Conservation (phyloP, 2,797 vertebrate species). For the Alectoris magna region DNA sequence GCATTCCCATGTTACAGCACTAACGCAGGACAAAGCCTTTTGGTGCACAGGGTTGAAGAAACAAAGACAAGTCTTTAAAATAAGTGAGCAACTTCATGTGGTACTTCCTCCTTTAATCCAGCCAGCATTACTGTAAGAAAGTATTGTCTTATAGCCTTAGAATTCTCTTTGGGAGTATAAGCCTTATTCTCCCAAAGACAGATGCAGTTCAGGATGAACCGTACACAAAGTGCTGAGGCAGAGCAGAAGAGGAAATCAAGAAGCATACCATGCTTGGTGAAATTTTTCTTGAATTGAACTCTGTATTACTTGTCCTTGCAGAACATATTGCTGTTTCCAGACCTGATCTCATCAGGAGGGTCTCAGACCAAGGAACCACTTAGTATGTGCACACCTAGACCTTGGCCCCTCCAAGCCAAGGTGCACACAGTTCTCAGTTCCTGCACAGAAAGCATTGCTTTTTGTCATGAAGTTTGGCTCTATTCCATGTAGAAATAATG, state of each 20-base stretch:
- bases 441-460: neutral
- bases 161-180: neutral
- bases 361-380: neutral
- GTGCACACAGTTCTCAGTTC: neutral
- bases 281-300: conserved; percentile 47
- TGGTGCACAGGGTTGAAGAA: neutral
- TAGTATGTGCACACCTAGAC: neutral
- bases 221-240: neutral
- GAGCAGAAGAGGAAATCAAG: conserved; percentile 48
- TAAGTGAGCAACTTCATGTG: neutral
- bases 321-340: neutral
- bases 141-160: neutral
- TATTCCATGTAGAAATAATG: neutral
- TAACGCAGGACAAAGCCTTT: neutral
- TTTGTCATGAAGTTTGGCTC: neutral
- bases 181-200: neutral
- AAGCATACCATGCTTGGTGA: neutral
- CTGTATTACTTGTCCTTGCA: neutral
- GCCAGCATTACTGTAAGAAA: neutral
- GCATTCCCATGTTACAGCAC: neutral
- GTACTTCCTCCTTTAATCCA: neutral
- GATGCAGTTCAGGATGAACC: neutral
- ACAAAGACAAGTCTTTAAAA: neutral
- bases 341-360: neutral
- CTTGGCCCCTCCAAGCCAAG: neutral